Percentiles rank a stretch among this genome's conserved stretches.
Conservation (phyloP, 35 echinoderm and acorn worm species). For the Stichopus chloronotus region DNA sequence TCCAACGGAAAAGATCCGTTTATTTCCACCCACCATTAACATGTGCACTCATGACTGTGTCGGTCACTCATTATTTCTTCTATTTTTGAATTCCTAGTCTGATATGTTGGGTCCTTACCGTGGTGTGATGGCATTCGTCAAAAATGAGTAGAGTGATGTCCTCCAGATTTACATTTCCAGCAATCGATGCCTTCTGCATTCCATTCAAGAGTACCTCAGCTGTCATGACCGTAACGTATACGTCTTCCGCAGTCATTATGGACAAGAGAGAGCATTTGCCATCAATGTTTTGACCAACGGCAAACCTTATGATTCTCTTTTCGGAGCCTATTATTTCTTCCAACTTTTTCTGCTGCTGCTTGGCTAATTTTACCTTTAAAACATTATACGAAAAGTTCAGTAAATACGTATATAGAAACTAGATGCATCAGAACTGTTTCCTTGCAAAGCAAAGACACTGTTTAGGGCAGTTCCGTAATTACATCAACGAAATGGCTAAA, state of each 20-base stretch:
- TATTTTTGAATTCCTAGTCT: too few species aligned
- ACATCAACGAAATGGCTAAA: too few species aligned
- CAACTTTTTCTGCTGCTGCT: constrained; percentile 24
- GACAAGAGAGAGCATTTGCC: constrained; percentile 30
- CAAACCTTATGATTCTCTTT: neutral
- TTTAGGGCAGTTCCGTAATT: too few species aligned
- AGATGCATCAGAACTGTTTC: too few species aligned
- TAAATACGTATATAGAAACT: too few species aligned
- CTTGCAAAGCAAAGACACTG: too few species aligned
- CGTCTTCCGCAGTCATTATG: neutral
- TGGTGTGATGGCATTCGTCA: constrained; percentile 42
- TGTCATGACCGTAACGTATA: constrained; percentile 41
- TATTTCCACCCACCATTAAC: too few species aligned
- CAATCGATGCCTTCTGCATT: neutral
- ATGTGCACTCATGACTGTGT: too few species aligned
- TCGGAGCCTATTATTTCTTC: constrained; percentile 13
- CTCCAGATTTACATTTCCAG: neutral
- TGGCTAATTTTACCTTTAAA: constrained; percentile 14
- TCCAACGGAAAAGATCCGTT: too few species aligned
- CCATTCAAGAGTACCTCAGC: constrained; percentile 28
- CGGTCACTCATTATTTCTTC: too few species aligned
- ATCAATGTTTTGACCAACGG: constrained; percentile 3
- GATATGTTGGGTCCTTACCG: neutral
- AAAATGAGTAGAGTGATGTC: neutral
- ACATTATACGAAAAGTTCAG: too few species aligned